Conservation (phyloP, 2,797 vertebrate genomes). For the Poecile montanus region DNA sequence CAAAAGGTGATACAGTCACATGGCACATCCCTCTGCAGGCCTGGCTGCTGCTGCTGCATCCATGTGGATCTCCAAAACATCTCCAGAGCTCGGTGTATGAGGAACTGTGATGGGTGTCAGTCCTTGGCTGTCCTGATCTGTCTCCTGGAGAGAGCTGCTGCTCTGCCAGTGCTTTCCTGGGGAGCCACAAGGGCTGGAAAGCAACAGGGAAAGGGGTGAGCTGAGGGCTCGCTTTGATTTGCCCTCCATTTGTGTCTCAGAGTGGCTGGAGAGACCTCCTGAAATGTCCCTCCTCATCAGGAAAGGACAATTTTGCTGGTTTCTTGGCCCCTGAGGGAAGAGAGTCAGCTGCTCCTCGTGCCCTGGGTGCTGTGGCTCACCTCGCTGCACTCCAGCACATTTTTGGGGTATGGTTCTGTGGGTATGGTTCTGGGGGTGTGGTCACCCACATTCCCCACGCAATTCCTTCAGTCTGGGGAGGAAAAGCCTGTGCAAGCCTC, state of each 20-base stretch:
- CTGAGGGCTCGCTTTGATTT: neutral
- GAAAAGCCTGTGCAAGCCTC: neutral
- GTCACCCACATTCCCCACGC: fast-evolving
- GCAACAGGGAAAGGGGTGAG: neutral
- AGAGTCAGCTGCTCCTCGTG: no score
- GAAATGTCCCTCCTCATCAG: neutral
- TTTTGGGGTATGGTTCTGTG: neutral
- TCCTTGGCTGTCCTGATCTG: neutral
- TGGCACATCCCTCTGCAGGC: neutral
- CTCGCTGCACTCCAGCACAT: neutral
- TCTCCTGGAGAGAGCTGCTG: neutral
- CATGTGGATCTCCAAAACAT: neutral
- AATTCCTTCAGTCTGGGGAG: neutral
- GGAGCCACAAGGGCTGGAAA: neutral
- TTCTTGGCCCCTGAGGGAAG: neutral
- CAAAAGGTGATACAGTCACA: neutral
- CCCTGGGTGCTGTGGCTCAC: neutral
- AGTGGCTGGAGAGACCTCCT: neutral
- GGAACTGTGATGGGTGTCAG: neutral
- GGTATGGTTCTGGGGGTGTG: no score
- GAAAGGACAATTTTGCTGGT: neutral
- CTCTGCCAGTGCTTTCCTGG: neutral
- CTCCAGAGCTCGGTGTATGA: neutral
- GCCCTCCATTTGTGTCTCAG: neutral
- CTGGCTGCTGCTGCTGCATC: neutral